These are phyloP conservation scores for Blastomussa wellsi DNA, from an alignment of 92 coral and sea anemone species.

Conservation along the genomic window DNA sequence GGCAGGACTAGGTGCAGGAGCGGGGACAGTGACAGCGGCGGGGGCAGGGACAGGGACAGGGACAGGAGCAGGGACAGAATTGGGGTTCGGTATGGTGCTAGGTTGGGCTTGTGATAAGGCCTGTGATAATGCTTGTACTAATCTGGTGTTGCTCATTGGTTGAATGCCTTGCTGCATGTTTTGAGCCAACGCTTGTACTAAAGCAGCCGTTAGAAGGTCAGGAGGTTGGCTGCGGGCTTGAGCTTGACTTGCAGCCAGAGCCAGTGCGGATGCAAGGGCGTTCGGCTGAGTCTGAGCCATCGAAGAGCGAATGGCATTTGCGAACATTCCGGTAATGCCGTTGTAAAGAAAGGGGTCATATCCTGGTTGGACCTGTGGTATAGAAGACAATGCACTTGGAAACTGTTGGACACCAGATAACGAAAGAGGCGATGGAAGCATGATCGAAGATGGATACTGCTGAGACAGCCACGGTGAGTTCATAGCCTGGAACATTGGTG, in stretches of 20 bases:
- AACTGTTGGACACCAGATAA: conserved; percentile 10
- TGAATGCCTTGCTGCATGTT: conserved; percentile 32
- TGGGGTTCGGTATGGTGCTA: background rate
- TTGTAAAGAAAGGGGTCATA: conserved; percentile 37
- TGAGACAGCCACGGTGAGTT: conserved; percentile 17
- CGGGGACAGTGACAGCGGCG: background rate
- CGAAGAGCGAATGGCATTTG: conserved; percentile 42
- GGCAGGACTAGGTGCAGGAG: background rate
- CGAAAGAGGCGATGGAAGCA: conserved; percentile 10
- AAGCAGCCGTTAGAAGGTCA: conserved; percentile 43
- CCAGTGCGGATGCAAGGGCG: conserved; percentile 34
- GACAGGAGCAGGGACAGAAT: conserved; percentile 1
- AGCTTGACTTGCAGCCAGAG: conserved; percentile 39
- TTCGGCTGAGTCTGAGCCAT: conserved; percentile 40
- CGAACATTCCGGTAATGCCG: conserved; percentile 27
- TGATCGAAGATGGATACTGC: conserved; percentile 18
- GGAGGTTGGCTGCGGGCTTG: conserved; percentile 43
- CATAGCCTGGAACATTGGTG: background rate
- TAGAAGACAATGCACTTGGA: conserved; percentile 10
- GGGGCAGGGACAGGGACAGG: background rate
- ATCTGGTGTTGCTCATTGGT: conserved; percentile 30
- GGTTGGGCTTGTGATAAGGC: conserved; percentile 38
- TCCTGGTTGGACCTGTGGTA: background rate
- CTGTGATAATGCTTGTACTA: conserved; percentile 39
- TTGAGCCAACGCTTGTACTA: conserved; percentile 47